Conservation (phyloP, 2,888 invertebrate species). For the Cecidostiba fungosa region DNA sequence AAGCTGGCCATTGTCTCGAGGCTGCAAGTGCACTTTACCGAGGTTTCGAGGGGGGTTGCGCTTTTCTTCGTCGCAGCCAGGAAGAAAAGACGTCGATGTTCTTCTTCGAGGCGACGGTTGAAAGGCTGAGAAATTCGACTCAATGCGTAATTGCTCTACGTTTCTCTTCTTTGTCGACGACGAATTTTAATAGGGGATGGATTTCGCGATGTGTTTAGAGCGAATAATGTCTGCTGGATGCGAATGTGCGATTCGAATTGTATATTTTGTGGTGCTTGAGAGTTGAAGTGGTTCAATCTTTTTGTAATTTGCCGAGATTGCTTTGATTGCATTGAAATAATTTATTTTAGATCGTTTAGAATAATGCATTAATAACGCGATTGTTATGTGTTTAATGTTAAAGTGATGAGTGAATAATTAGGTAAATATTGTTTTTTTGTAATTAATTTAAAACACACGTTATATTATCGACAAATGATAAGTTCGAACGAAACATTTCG, state of each 20-base stretch:
- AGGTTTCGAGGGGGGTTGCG: slow-evolving; percentile 18
- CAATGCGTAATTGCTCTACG: slow-evolving; percentile 27
- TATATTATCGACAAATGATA: too few relatives aligned
- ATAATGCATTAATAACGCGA: too few relatives aligned
- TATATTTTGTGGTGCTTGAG: neutral
- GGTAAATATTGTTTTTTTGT: too few relatives aligned
- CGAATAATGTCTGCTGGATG: neutral
- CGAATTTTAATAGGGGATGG: neutral
- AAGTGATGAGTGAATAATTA: too few relatives aligned
- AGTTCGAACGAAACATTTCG: too few relatives aligned
- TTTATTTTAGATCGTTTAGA: too few relatives aligned
- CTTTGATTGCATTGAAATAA: too few relatives aligned
- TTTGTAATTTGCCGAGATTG: too few relatives aligned
- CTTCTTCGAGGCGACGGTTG: slow-evolving; percentile 15
- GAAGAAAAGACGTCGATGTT: slow-evolving; percentile 44
- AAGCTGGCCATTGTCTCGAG: slow-evolving; percentile 42
- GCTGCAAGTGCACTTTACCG: slow-evolving; percentile 49
- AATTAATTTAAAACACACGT: too few relatives aligned
- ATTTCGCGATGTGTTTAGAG: neutral
- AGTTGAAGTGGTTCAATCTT: too few relatives aligned
- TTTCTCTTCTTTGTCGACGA: neutral
- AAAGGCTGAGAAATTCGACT: neutral
- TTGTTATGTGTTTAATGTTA: too few relatives aligned
- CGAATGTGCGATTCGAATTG: neutral
- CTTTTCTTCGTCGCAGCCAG: slow-evolving; percentile 35